Base-by-base conservation (phyloP, 1,140 invertebrate genomes). In the Anoplophora glabripennis region DNA sequence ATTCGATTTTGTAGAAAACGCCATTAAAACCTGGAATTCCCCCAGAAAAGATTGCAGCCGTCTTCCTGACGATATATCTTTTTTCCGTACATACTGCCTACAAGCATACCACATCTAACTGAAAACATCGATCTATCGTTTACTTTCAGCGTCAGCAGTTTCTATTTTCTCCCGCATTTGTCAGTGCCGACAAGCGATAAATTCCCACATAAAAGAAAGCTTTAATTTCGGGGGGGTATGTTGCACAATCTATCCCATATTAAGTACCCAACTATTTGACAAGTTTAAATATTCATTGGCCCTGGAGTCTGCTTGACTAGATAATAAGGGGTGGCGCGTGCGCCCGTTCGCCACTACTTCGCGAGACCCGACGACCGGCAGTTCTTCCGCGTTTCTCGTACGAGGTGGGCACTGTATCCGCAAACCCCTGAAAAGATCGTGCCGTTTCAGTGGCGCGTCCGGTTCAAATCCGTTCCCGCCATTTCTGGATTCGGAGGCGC, bases 331-430 rank as follows among this genome's bases (percentile, higher is more conserved):
- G 49, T 63, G 28, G 56, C 61, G 61, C 61, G 38, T 54, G 61
- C 61, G 61, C 56, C 36, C 33, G 18, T 12, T 41, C 37, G 37
- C 56, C 35, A 46, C 5, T 21, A 63, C 44, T 63, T 59, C 45
- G 49, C 28, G 40, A 41, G 54, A 34, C 38, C n/a, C 9, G 55
- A 36, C 61, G 51, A 46, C 34, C 56, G 47, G 49, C 61, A 63
- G 61, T 63, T 62, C 53, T 54, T 59, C 49, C 61, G 61, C 55
- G 61, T 53, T 58, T 47, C 33, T 35, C 48, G 61, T 36, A 37
- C 49, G 51, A 59, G 42, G 17, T 38, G 48, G 61, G 37, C 46
- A 46, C 54, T 28, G 21, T 28, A 28, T 28, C 21, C 21, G 21
- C 21, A 28, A 46, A 41, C 35, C 35, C n/a, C 28, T 38, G 15